Evolutionary conservation across 2,113 vertebrate genomes (phyloP), one percentile per base, ranked within the genome.

Genomic region (Antennarius striatus): DNA sequence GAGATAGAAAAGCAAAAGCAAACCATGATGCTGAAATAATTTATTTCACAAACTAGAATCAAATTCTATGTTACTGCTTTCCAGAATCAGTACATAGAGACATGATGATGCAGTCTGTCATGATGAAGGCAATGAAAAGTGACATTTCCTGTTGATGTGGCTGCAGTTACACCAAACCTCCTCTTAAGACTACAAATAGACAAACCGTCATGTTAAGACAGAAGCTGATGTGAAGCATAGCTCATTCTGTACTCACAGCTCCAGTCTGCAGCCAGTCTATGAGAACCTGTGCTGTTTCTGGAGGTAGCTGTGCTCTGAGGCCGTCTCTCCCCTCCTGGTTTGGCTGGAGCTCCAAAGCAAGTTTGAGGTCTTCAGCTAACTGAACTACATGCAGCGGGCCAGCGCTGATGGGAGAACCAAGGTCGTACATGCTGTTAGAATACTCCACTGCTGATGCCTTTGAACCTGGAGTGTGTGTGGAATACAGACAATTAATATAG

Each of bases 371-470:
- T 77, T 97, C 96, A 0, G 96, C 85, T 4, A 99, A 87, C 85
- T 94, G 95, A n/a, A 98, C 69, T n/a, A 98, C 94, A 56, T 94
- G 94, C 75, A 96, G 92, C 0, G 94, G 86, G n/a, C 91, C 93
- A 14, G 90, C 61, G 47, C 93, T 94, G 68, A 92, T 74, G 1
- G 94, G 91, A 1, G 94, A 93, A 13, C 92, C 92, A 60, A 94
- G 90, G 11, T 96, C 94, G 46, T 92, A 95, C 63, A 91, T 69
- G 65, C 92, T 91, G 57, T 92, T 95, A 3, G 90, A 91, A 55
- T 91, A 92, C 49, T 96, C 95, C 63, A 91, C 67, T 2, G 90
- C 71, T 11, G 90, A 93, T 42, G 93, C 91, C 73, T 95, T 96
- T 0, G 96, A 95, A 74, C 96, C 97, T 98, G 77, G 3, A 68